Evolutionary conservation across 1,140 invertebrate genomes (phyloP).

Genomic region (Glossosoma conforme): DNA sequence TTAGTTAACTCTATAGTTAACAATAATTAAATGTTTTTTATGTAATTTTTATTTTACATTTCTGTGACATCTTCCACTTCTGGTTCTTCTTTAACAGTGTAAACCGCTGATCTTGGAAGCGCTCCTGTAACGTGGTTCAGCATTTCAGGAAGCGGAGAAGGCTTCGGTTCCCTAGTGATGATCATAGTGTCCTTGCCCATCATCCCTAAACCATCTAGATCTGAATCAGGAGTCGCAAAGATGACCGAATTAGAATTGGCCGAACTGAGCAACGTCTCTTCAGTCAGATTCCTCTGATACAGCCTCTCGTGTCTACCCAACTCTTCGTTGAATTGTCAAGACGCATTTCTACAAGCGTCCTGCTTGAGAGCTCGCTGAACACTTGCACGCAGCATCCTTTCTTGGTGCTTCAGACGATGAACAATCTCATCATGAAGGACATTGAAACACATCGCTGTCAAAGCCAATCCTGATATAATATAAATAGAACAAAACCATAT

Average conservation of each 20-base stretch:
- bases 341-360: constrained; percentile 34
- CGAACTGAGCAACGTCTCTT: constrained; percentile 40
- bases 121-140: constrained; percentile 28
- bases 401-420: constrained; percentile 65
- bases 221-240: constrained; percentile 24
- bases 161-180: constrained; percentile 23
- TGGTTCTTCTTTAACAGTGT: constrained; percentile 29
- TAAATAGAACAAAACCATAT: constrained; percentile 93
- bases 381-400: constrained; percentile 40
- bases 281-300: constrained; percentile 42
- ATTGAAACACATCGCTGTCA: constrained; percentile 98
- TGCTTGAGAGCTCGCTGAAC: constrained; percentile 43
- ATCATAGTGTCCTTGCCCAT: constrained; percentile 12
- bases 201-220: constrained; percentile 17
- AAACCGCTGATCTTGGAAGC: constrained; percentile 25
- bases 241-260: constrained; percentile 22
- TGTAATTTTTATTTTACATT: constrained; percentile 27
- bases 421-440: constrained; percentile 92
- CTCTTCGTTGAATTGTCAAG: constrained; percentile 34
- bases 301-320: constrained; percentile 41
- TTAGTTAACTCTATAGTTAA: no score
- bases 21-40: no score
- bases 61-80: constrained; percentile 29
- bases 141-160: constrained; percentile 27
- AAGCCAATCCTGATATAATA: constrained; percentile 89